A percentile compares a stretch with the other conserved stretches of the same genome.
phyloP scores from a whole-genome alignment of 2,113 vertebrate genomes.

The Fulica atra region DNA sequence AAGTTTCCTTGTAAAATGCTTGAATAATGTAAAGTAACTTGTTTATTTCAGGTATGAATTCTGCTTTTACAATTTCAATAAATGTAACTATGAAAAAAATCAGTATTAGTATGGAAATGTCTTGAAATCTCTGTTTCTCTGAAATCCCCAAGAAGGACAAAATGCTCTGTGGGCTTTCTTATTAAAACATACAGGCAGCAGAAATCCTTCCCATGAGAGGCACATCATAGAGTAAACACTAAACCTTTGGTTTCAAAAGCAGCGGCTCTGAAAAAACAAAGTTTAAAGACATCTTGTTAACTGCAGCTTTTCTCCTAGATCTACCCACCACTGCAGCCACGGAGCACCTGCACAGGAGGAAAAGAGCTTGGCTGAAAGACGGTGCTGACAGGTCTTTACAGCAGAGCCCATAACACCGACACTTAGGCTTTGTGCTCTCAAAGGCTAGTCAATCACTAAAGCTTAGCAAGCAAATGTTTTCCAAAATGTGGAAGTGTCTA shows the following conservation, averaged over 20 bases:
- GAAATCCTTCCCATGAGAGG: neutral
- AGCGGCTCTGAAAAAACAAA: too few species aligned
- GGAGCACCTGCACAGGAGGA: neutral
- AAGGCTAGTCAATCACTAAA: neutral
- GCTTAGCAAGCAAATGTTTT: neutral
- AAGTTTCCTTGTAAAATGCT: neutral
- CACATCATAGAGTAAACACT: neutral
- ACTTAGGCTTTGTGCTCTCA: neutral
- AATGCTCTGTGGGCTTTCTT: neutral
- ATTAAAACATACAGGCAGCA: neutral
- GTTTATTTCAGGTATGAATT: neutral
- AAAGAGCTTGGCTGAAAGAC: neutral
- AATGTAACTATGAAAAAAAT: neutral
- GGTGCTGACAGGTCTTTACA: neutral
- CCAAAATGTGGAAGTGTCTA: neutral
- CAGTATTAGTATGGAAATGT: neutral
- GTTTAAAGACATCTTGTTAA: neutral
- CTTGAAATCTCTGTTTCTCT: neutral
- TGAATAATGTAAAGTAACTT: neutral
- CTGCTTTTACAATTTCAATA: neutral
- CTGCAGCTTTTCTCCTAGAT: neutral
- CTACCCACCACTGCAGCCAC: neutral
- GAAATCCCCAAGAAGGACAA: neutral
- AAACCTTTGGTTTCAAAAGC: too few species aligned
- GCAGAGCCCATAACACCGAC: neutral